phyloP scores from a whole-genome alignment of 2,797 vertebrate genomes.

The Taeniopygia guttata region DNA sequence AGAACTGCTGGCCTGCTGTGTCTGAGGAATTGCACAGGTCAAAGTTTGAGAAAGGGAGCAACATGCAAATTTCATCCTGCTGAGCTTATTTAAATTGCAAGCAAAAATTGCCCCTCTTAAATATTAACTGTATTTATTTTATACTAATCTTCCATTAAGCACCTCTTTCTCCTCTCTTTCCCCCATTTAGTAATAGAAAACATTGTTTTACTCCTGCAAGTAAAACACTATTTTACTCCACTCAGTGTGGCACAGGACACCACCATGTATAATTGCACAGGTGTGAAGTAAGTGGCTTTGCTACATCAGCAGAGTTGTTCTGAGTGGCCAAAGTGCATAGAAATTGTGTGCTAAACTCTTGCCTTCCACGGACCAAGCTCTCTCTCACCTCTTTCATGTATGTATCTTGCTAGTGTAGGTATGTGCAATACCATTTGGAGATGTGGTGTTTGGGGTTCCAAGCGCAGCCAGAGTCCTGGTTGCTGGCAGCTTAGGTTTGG shows the following conservation, averaged over 20 bases:
- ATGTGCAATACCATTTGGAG: background rate
- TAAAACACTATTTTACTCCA: background rate
- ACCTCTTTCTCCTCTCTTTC: background rate
- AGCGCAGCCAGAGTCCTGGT: background rate
- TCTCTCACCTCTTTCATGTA: background rate
- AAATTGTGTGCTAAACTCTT: background rate
- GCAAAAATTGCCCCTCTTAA: background rate
- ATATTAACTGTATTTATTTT: background rate
- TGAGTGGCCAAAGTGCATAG: background rate
- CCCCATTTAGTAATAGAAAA: background rate
- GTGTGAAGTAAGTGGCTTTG: background rate
- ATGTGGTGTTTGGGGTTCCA: background rate
- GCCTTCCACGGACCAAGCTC: background rate
- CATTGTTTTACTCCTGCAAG: background rate
- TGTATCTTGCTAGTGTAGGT: background rate
- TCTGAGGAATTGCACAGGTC: background rate
- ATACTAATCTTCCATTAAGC: background rate
- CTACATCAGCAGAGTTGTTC: background rate
- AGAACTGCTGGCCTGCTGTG: background rate
- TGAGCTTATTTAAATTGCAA: background rate
- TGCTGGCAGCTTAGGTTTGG: background rate
- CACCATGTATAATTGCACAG: background rate
- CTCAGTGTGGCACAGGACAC: background rate
- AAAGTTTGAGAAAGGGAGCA: background rate
- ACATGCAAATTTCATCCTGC: background rate